Base-by-base conservation (phyloP, 2,113 vertebrate genomes). In the Leucosticte australis region DNA sequence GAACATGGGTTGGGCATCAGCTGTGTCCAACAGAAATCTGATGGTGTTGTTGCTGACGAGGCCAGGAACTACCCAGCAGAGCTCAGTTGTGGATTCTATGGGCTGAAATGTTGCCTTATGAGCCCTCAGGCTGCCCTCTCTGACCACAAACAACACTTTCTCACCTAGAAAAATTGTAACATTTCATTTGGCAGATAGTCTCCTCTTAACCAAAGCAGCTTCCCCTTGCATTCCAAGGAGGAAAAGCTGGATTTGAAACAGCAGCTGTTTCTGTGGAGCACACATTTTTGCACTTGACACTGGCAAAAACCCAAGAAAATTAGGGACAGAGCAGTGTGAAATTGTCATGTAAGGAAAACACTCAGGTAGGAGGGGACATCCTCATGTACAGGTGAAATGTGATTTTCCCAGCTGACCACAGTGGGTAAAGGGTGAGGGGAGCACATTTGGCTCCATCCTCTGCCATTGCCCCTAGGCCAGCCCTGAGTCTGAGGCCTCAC, bases 311-410 rank as follows among this genome's bases (percentile, higher is more conserved):
- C 13, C 15, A 20, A 71, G 83, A 5, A 14, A 35, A 79, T 63
- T 88, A n/a, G 16, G 27, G 69, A 15, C 8, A 42, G 19, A 82
- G 35, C 20, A 30, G 26, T 31, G 76, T 12, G 27, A 75, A 86
- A 35, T 10, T 22, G 49, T 46, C 8, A 20, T n/a, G 37, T 10
- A 33, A 21, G 15, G 39, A 39, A 50, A 69, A 15, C 6, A 28
- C n/a, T 18, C 5, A 31, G 21, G 57, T 62, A 6, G 17, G 37
- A 64, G 50, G 59, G 71, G 41, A 12, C 2, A 50, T 8, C 15
- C 39, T 64, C 2, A 6, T 2, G 7, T 6, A 7, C 5, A 55
- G 13, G 2, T 50, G 59, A 65, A 76, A n/a, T 41, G 1, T 15
- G 69, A 37, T 41, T 28, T 60, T 11, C 42, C 31, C 47, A 47